Conservation (phyloP, 2,113 vertebrate genomes). For the Canis aureus region DNA sequence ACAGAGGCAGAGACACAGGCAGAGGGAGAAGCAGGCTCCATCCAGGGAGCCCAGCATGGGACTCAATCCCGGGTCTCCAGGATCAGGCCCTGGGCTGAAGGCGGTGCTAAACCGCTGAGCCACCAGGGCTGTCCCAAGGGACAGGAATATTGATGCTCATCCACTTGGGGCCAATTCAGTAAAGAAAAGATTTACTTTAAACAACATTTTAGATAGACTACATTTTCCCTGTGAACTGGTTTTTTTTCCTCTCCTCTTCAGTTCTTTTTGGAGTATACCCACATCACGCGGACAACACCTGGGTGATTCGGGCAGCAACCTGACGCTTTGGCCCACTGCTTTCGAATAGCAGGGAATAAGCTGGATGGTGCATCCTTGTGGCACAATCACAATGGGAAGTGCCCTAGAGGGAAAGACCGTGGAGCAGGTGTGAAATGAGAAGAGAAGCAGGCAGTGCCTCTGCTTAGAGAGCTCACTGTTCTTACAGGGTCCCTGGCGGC, state of each 20-base stretch:
- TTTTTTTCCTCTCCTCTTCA: neutral
- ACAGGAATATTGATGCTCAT: neutral
- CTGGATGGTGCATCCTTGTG: accelerated
- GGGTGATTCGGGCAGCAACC: neutral
- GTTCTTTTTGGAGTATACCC: neutral
- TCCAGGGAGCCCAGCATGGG: no score
- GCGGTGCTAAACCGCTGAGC: no score
- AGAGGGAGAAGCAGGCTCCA: no score
- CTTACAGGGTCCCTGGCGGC: accelerated
- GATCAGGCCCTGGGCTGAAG: no score
- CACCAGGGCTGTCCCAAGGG: neutral
- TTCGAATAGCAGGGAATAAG: neutral
- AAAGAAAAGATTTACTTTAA: neutral
- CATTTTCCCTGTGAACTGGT: neutral
- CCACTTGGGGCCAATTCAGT: neutral
- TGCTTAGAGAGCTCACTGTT: neutral
- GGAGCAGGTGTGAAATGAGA: accelerated
- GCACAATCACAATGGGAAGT: accelerated
- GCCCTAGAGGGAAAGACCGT: no score
- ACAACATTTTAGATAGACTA: neutral
- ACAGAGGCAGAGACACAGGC: no score
- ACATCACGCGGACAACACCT: neutral
- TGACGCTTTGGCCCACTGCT: neutral
- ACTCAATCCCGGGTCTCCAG: no score
- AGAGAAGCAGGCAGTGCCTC: neutral